Conservation (phyloP, 2,797 vertebrate species). For the Hozukius guyotensis region DNA sequence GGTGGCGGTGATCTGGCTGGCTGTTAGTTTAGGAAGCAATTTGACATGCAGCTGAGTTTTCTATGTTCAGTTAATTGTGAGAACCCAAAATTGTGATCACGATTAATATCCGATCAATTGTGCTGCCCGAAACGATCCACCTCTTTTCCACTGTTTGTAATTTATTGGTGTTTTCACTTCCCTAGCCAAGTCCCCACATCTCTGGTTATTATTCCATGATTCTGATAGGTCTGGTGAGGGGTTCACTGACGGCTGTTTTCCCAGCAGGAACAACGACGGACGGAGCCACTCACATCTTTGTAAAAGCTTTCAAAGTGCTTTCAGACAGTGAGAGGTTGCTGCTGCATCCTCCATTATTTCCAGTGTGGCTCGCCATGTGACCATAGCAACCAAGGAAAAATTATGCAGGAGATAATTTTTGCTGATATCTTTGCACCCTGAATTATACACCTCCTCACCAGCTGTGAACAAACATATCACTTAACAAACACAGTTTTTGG, state of each 20-base stretch:
- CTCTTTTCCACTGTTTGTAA: neutral
- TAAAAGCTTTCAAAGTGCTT: neutral
- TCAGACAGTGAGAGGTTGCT: neutral
- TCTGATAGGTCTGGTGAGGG: no score
- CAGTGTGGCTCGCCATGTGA: neutral
- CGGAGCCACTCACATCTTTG: neutral
- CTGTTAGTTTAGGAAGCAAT: no score
- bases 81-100: no score
- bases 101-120: no score
- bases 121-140: neutral
- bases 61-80: no score
- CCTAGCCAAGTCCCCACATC: no score
- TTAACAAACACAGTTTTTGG: neutral
- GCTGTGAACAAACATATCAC: neutral
- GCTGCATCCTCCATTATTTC: neutral
- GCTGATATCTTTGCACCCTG: neutral
- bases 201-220: no score
- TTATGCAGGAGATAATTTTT: neutral
- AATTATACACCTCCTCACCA: no score
- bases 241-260: neutral
- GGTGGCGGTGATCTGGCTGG: no score
- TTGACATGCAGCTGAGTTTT: no score
- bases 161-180: neutral
- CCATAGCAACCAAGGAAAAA: neutral
- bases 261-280: neutral